phyloP scores from a whole-genome alignment of 2,113 vertebrate species.

The Xyrauchen texanus region DNA sequence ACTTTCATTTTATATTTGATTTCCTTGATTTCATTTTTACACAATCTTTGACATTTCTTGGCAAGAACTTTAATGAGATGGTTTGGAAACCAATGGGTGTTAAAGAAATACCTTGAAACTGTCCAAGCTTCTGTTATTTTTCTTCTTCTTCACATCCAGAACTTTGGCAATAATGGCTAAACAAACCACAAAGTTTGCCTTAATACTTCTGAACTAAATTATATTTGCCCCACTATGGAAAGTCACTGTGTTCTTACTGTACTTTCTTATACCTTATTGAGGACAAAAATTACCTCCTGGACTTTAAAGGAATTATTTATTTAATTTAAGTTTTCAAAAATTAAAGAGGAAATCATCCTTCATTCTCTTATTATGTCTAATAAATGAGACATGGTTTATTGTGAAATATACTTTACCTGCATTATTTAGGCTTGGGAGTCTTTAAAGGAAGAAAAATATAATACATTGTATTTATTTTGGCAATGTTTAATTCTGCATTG shows the following conservation, averaged over 20 bases:
- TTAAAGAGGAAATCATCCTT: conserved; percentile 1
- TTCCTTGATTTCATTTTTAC: neutral
- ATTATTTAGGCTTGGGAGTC: conserved; percentile 7
- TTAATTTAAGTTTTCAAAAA: conserved; percentile 18
- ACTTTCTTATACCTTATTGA: conserved; percentile 19
- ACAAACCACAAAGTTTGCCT: conserved; percentile 51
- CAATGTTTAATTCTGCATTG: neutral
- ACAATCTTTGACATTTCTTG: neutral
- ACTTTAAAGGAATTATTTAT: neutral
- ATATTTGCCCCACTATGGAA: conserved; percentile 20
- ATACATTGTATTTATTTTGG: neutral
- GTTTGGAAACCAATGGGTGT: neutral
- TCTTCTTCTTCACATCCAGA: neutral
- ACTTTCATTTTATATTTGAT: neutral
- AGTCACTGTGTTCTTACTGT: conserved; percentile 33
- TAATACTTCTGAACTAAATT: conserved; percentile 20
- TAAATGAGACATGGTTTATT: conserved; percentile 8
- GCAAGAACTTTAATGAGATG: neutral
- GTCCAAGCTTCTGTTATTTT: conserved; percentile 16
- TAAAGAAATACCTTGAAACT: conserved; percentile 11
- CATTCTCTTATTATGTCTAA: neutral
- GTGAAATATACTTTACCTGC: neutral
- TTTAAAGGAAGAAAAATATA: neutral
- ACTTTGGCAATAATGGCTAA: conserved; percentile 40
- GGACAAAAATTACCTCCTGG: neutral